Evolutionary conservation across 2,113 vertebrate species (phyloP).

Genomic region (Dicerorhinus sumatrensis): DNA sequence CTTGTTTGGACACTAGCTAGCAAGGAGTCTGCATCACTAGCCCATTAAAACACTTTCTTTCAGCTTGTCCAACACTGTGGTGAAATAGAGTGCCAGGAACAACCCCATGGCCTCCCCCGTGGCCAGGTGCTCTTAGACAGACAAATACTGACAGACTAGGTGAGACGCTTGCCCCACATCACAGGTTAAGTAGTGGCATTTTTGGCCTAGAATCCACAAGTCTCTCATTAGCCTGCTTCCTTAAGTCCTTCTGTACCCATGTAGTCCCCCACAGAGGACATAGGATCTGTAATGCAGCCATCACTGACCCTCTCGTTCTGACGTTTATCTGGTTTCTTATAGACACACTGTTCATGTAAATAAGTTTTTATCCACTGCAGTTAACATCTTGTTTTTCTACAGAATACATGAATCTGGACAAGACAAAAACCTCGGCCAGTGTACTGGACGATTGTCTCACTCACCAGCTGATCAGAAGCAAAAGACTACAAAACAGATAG

Average conservation of each 20-base stretch:
- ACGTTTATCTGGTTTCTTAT: not conserved
- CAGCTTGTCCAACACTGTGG: not conserved
- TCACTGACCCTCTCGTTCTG: not conserved
- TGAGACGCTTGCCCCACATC: not conserved
- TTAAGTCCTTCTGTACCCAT: not conserved
- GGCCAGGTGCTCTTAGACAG: not conserved
- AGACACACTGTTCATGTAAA: not conserved
- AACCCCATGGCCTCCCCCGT: not conserved
- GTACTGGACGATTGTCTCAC: slow-evolving; percentile 78
- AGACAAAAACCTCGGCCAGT: slow-evolving; percentile 73
- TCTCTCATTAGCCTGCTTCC: not conserved
- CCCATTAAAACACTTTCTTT: not conserved
- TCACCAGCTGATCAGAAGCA: not conserved
- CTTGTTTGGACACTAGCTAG: not conserved
- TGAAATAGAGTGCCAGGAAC: not conserved
- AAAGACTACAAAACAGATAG: not conserved
- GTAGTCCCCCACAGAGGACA: not conserved
- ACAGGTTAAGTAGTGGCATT: not conserved
- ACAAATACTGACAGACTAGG: not conserved
- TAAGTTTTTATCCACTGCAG: not conserved
- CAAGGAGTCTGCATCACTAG: not conserved
- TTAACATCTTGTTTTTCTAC: slow-evolving; percentile 47
- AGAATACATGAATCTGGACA: slow-evolving; percentile 81
- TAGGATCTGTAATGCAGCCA: not conserved
- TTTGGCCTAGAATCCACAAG: not conserved